Base-by-base conservation (phyloP, 2,797 vertebrate genomes). In the Mus minutoides region DNA sequence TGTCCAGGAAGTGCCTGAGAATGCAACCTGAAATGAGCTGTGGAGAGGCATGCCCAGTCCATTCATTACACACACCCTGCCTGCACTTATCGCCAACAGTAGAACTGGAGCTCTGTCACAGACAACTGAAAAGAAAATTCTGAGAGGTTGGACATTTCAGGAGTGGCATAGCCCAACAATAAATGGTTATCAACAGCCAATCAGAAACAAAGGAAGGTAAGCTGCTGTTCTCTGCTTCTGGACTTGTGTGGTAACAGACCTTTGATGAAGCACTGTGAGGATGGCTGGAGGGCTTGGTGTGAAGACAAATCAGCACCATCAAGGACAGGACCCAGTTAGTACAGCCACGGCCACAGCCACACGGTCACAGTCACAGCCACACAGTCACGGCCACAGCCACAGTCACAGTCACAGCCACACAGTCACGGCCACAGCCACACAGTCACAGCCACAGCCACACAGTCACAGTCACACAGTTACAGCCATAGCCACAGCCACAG, bases 231-330 rank as follows among this genome's bases (percentile, higher is more conserved):
- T 60, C 84, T 56, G 76, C 24, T 37, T 78, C 19, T 26, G 3
- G n/a, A 87, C 73, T 80, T 73, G 17, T n/a, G 13, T 46, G 77
- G 84, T 6, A 71, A 0, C 56, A 93, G 56, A 26, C 71, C 34
- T 83, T 83, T 52, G 84, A 58, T 79, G 56, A 90, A 93, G 43
- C 46, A 69, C 24, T 91, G 49, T 80, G 37, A 95, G 87, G 26
- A 75, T 34, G 22, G 75, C 37, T 77, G 62, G 79, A 76, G 43
- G n/a, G 76, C 43, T 88, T 86, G 73, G 88, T 75, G 49, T 80
- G 60, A 95, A 95, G 77, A 96, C 29, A 92, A 37, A 95, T 91
- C 76, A 76, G 22, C 49, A 94, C 26, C 56, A 46, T 78, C 34
- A 80, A 19, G 88, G 88, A 54, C 10, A 91, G 77, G 90, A 85